Evolutionary conservation across 2,888 invertebrate genomes (phyloP), one percentile per base, ranked within the genome.

Genomic region (Temnothorax ravouxi): DNA sequence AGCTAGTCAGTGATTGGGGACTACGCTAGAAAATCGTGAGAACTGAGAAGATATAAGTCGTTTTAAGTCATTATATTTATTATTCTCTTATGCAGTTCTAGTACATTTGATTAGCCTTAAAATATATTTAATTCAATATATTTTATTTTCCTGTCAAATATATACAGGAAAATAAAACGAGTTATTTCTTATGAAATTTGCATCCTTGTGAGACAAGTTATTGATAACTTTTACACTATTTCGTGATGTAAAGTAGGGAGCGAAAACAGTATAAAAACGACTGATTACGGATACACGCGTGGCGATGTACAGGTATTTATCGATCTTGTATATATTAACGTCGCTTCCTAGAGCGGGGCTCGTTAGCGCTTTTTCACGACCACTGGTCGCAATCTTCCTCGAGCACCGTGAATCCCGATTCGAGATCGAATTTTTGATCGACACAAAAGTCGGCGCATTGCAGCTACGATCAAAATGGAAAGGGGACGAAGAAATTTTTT

Each of bases 401-500:
- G 15, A 34, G 47, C 25, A 38, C 41, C 38, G 64, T 21, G 38
- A 64, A 21, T 25, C n/a, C n/a, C 44, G 44, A 56, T 21, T 79
- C 47, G 47, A 38, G 38, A 80, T 50, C 34, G 44, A 44, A 79
- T 41, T 80, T 67, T 72, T 80, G 44, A 79, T 79, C 21, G 38
- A 25, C 54, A 59, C 66, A 61, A 80, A 80, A 80, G 72, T 71
- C 72, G 47, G 59, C 25, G 59, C 29, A 29, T 29, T 3, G 29
- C 79, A 8, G 59, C 59, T 13, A 59, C 25, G 44, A 79, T 71
- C 56, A 79, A 71, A 79, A 59, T 59, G 59, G 59, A 50, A 71
- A 61, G 44, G 52, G 71, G 59, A 67, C 56, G 29, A 9, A n/a
- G 56, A 47, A 59, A 71, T 44, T 79, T 71, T 74, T 80, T 76